A percentile compares a stretch with the other conserved stretches of the same genome.
phyloP scores from a whole-genome alignment of 2,888 invertebrate species.

The Prosopocoilus inquinatus region DNA sequence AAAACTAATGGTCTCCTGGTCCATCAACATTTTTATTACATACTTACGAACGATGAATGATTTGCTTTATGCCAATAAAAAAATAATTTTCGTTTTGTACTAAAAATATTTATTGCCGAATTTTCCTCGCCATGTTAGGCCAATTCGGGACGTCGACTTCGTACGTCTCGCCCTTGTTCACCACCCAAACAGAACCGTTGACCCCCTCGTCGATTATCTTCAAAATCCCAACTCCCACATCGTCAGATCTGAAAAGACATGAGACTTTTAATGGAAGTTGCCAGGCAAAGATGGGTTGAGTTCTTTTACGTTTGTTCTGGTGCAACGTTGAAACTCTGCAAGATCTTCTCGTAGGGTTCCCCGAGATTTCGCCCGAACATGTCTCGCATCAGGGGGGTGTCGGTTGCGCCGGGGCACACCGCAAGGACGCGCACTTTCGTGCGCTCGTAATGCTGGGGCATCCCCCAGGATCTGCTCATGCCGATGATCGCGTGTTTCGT shows the following conservation, averaged over 20 bases:
- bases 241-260: constrained; percentile 34
- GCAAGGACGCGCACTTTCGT: constrained; percentile 11
- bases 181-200: constrained; percentile 52
- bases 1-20: no score
- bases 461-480: constrained; percentile 6
- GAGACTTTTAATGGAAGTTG: no score
- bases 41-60: no score
- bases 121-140: constrained; percentile 8
- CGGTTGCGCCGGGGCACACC: constrained; percentile 13
- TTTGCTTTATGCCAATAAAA: no score
- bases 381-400: neutral
- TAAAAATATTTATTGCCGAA: neutral
- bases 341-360: neutral
- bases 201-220: constrained; percentile 39
- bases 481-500: constrained; percentile 18
- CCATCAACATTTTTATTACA: no score
- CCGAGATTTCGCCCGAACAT: neutral
- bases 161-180: constrained; percentile 45
- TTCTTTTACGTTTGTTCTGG: no score
- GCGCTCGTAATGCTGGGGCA: constrained; percentile 1
- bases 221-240: constrained; percentile 34
- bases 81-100: neutral
- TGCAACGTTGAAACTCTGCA: neutral
- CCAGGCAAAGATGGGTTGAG: no score
- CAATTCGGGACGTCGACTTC: constrained; percentile 40